These are phyloP conservation scores for Sitta europaea DNA, from an alignment of 2,113 vertebrate species.

Conservation along the genomic window DNA sequence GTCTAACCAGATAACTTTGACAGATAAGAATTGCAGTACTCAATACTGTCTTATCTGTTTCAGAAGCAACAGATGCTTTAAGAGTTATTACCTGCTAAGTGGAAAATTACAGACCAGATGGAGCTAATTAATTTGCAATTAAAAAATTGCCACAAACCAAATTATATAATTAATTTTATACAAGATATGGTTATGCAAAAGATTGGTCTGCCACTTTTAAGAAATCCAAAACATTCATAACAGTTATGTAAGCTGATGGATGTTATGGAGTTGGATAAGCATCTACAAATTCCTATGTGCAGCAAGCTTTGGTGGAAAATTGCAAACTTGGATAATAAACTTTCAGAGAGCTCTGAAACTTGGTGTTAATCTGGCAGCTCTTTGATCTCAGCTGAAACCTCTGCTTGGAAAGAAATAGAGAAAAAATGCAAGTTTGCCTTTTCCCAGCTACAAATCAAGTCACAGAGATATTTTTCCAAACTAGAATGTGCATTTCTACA, in stretches of 20 bases:
- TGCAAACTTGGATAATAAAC: not conserved
- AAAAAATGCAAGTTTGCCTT: not conserved
- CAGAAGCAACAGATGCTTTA: constrained; percentile 67
- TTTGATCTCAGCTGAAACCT: not conserved
- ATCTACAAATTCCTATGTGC: not conserved
- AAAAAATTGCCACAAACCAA: constrained; percentile 67
- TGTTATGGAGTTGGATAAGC: not conserved
- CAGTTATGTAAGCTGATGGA: not conserved
- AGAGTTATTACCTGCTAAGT: constrained; percentile 72
- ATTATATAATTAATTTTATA: constrained; percentile 67
- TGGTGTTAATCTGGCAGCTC: not conserved
- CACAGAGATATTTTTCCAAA: not conserved
- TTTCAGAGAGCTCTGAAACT: not conserved
- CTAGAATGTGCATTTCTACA: not conserved
- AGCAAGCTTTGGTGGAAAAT: not conserved
- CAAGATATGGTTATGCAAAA: constrained; percentile 7
- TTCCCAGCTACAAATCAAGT: not conserved
- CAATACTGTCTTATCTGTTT: constrained; percentile 28
- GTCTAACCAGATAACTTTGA: constrained; percentile 16
- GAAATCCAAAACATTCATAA: not conserved
- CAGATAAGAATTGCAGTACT: constrained; percentile 25
- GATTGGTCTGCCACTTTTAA: not conserved
- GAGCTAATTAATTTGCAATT: constrained; percentile 76
- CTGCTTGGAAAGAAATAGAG: not conserved
- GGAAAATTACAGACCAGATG: constrained; percentile 72